Percentiles rank a stretch among this genome's conserved stretches.
Conservation (phyloP, 2,113 vertebrate species). For the Oriolus oriolus region DNA sequence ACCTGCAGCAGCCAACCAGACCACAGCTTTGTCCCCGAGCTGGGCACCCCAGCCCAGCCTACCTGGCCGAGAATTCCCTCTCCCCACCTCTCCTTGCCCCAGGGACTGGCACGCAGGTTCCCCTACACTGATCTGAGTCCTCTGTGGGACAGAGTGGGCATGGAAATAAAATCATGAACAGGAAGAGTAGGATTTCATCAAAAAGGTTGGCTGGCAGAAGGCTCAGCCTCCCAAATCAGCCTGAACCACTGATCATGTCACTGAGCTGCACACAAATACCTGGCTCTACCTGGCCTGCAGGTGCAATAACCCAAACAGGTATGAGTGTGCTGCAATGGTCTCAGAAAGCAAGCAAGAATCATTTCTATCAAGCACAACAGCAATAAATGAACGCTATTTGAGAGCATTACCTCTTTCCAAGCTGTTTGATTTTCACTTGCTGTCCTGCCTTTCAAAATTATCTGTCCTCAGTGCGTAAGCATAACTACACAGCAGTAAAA, state of each 20-base stretch:
- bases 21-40: rapidly evolving
- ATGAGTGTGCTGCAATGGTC: background rate
- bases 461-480: background rate
- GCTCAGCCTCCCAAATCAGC: background rate
- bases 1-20: rapidly evolving
- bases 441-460: background rate
- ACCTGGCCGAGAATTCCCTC: rapidly evolving
- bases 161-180: background rate
- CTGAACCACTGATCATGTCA: background rate
- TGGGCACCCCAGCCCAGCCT: background rate
- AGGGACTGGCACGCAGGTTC: rapidly evolving
- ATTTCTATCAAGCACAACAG: background rate
- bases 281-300: background rate
- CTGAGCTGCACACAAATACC: background rate
- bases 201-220: background rate
- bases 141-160: background rate
- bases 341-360: background rate
- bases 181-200: background rate
- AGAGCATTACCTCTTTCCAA: background rate
- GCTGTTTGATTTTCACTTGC: background rate
- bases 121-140: rapidly evolving
- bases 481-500: background rate
- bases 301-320: background rate
- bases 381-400: background rate
- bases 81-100: rapidly evolving